Evolutionary conservation across 2,797 vertebrate species (phyloP).

Genomic region (Crocodylus rhombifer): DNA sequence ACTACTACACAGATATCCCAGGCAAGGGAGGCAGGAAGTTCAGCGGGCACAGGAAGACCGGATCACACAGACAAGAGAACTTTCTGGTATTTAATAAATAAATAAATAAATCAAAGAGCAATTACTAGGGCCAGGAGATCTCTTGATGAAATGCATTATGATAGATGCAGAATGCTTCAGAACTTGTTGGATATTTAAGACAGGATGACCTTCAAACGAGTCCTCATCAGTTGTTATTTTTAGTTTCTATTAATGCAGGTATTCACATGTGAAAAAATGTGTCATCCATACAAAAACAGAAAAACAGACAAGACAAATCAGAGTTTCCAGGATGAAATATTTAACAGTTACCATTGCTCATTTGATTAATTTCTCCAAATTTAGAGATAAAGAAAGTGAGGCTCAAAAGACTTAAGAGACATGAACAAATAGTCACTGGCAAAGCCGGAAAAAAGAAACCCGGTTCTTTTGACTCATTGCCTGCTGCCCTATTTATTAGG

Average conservation of each 20-base stretch:
- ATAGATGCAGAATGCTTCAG: not conserved
- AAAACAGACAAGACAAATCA: accelerated
- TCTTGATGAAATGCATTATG: not conserved
- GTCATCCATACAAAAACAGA: not conserved
- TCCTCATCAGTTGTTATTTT: constrained; percentile 21
- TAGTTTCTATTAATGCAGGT: constrained; percentile 36
- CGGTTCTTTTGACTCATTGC: not conserved
- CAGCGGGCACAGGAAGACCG: not conserved
- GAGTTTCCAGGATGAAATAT: not conserved
- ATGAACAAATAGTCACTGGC: not conserved
- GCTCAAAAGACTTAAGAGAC: not conserved
- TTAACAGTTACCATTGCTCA: not conserved
- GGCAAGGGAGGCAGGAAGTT: not conserved
- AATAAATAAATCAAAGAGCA: not conserved
- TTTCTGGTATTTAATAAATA: not conserved
- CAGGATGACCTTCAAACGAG: constrained; percentile 50
- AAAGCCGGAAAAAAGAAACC: not conserved
- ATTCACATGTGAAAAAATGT: constrained; percentile 2
- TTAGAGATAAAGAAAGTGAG: not conserved
- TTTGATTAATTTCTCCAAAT: not conserved
- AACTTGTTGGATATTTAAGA: not conserved
- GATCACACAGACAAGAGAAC: not conserved
- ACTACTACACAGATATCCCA: not conserved
- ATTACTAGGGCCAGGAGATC: not conserved
- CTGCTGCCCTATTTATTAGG: not conserved